These are phyloP conservation scores for Rachycentron canadum DNA, from an alignment of 2,797 vertebrate species.

Conservation along the genomic window DNA sequence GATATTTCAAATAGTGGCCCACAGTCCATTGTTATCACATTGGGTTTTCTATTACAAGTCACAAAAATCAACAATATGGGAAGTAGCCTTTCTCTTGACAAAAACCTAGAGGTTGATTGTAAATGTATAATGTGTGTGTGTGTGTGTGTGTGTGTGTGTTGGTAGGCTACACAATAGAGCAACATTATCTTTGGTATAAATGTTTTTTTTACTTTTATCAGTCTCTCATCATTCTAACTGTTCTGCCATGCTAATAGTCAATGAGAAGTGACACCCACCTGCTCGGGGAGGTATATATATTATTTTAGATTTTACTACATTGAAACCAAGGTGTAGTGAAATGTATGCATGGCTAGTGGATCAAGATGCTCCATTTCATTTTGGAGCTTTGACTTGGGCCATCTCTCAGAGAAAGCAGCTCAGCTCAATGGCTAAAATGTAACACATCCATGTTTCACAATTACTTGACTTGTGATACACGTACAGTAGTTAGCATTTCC, in stretches of 20 bases:
- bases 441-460: conserved; percentile 25
- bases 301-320: too few species aligned
- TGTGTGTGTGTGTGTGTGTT: too few species aligned
- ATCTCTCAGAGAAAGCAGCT: conserved; percentile 7
- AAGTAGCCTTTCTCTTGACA: too few species aligned
- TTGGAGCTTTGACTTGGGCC: conserved; percentile 10
- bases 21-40: background rate
- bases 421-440: conserved; percentile 29
- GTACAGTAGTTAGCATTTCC: conserved; percentile 10
- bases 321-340: background rate
- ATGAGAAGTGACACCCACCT: too few species aligned
- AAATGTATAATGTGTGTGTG: too few species aligned
- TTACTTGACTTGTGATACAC: conserved; percentile 35
- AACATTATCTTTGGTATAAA: background rate
- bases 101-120: too few species aligned
- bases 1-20: background rate
- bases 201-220: background rate
- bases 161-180: too few species aligned
- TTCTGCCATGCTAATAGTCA: too few species aligned
- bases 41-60: background rate
- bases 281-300: too few species aligned
- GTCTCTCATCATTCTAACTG: too few species aligned
- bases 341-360: accelerated
- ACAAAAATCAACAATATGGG: too few species aligned
- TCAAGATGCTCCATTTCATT: conserved; percentile 2